phyloP scores from a whole-genome alignment of 2,888 invertebrate species.

The Macrostomum cliftonense region DNA sequence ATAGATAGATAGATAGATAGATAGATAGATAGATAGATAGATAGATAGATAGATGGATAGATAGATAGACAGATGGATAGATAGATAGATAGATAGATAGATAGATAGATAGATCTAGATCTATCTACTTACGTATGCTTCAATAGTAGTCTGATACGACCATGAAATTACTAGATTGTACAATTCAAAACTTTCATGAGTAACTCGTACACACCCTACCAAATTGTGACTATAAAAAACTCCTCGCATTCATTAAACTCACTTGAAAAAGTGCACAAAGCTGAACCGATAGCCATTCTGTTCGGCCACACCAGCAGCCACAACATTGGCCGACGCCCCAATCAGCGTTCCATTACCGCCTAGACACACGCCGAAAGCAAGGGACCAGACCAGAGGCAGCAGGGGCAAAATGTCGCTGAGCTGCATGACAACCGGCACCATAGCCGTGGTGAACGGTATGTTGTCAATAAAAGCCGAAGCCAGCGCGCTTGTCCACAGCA shows the following conservation, averaged over 20 bases:
- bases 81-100: too few relatives aligned
- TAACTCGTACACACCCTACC: too few relatives aligned
- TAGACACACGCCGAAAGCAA: conserved; percentile 72
- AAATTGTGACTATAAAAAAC: too few relatives aligned
- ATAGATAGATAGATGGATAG: too few relatives aligned
- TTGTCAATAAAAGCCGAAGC: conserved; percentile 78
- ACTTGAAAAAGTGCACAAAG: conserved; percentile 67
- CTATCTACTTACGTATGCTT: too few relatives aligned
- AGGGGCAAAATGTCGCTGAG: conserved; percentile 45
- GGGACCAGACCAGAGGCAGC: conserved; percentile 63
- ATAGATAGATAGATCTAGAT: too few relatives aligned
- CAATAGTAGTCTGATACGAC: too few relatives aligned
- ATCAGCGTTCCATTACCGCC: conserved; percentile 79
- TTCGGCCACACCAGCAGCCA: conserved; percentile 75
- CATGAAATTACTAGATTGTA: too few relatives aligned
- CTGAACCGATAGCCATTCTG: conserved; percentile 72
- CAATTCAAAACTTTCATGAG: not conserved
- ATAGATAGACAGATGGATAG: too few relatives aligned
- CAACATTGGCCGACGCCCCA: conserved; percentile 74
- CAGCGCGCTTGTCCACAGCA: conserved; percentile 67
- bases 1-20: too few relatives aligned
- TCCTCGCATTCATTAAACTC: conserved; percentile 8
- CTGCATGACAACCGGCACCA: conserved; percentile 42
- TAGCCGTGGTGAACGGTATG: conserved; percentile 75
- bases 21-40: too few relatives aligned